phyloP scores from a whole-genome alignment of 2,888 invertebrate species.

The Drosophila anomalipes region DNA sequence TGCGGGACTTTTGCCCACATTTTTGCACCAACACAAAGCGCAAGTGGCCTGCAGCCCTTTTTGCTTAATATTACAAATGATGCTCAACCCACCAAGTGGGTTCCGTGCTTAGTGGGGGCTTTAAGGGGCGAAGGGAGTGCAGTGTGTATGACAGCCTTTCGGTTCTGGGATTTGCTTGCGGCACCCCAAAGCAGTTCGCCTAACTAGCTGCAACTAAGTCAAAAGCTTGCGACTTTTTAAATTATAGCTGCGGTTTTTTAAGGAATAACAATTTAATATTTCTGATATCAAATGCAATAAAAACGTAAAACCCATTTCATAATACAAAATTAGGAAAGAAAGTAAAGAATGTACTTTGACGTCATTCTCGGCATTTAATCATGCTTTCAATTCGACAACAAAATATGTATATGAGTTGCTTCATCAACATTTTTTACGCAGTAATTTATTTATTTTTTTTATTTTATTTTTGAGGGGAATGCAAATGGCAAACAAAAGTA shows the following conservation, averaged over 20 bases:
- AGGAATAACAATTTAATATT: background rate
- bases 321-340: slow-evolving; percentile 41
- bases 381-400: slow-evolving; percentile 53
- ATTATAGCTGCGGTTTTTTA: background rate
- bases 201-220: slow-evolving; percentile 34
- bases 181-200: slow-evolving; percentile 4
- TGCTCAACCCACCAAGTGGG: slow-evolving; percentile 20
- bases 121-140: background rate
- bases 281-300: background rate
- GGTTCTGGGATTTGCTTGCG: slow-evolving; percentile 25
- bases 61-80: slow-evolving; percentile 45
- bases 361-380: slow-evolving; percentile 68
- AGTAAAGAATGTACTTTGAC: slow-evolving; percentile 37
- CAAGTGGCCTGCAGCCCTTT: slow-evolving; percentile 43
- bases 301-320: slow-evolving; percentile 49
- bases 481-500: slow-evolving; percentile 73
- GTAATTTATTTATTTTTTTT: slow-evolving; percentile 57
- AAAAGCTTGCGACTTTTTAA: slow-evolving; percentile 16
- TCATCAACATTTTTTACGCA: slow-evolving; percentile 61
- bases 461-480: slow-evolving; percentile 31
- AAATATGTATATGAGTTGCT: slow-evolving; percentile 72
- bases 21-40: slow-evolving; percentile 36
- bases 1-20: slow-evolving; percentile 45
- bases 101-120: background rate
- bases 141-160: slow-evolving; percentile 27